phyloP scores from a whole-genome alignment of 2,888 invertebrate species.

The Trichogramma evanescens region DNA sequence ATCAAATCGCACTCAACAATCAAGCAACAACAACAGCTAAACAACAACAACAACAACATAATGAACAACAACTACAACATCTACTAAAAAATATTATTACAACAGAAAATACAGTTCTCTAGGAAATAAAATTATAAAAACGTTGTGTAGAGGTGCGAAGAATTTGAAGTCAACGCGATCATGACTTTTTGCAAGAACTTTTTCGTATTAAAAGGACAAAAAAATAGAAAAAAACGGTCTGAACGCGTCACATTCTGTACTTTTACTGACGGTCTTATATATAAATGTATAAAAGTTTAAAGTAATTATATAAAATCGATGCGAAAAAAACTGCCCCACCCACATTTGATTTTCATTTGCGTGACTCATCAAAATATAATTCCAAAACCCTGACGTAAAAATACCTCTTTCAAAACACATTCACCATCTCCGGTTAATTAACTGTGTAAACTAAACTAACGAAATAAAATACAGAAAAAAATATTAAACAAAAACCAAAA shows the following conservation, averaged over 20 bases:
- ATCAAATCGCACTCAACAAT: conserved; percentile 31
- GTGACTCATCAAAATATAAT: background rate
- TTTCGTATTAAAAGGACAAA: too few relatives aligned
- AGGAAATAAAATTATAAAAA: too few relatives aligned
- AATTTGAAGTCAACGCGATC: too few relatives aligned
- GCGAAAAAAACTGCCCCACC: conserved; percentile 8
- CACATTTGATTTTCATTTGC: background rate
- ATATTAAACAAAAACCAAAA: conserved; percentile 3
- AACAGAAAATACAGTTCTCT: too few relatives aligned
- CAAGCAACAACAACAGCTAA: conserved; percentile 28
- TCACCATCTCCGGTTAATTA: conserved; percentile 14
- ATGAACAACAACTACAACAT: conserved; percentile 11
- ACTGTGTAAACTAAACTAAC: conserved; percentile 4
- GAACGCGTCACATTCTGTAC: conserved; percentile 3
- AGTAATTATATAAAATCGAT: background rate
- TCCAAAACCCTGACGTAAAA: conserved; percentile 5
- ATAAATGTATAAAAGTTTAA: too few relatives aligned
- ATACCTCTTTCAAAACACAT: background rate
- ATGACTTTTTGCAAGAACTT: too few relatives aligned
- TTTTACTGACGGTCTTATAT: too few relatives aligned
- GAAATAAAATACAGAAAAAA: conserved; percentile 6
- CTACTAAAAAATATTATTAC: background rate
- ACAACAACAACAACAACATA: conserved; percentile 18
- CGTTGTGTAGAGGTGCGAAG: too few relatives aligned
- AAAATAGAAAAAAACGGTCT: background rate